These are phyloP conservation scores for Notospermus geniculatus DNA, from an alignment of 1,140 invertebrate genomes.

Conservation along the genomic window DNA sequence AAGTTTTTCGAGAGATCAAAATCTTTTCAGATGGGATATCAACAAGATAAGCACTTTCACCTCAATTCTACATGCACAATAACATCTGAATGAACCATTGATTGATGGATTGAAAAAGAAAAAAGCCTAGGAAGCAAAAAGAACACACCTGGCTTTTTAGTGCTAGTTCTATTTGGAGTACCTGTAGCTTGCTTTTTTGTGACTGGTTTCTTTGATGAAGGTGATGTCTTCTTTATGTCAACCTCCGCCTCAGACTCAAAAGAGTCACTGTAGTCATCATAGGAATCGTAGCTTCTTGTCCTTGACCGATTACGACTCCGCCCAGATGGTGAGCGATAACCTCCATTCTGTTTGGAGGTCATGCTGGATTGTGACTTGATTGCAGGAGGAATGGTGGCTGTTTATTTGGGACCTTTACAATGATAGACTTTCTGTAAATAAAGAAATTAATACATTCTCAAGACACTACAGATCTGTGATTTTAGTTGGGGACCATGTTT, in stretches of 20 bases:
- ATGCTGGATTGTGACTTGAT: neutral
- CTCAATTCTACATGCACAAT: too few relatives aligned
- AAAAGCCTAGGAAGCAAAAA: slow-evolving; percentile 1
- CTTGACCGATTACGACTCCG: slow-evolving; percentile 5
- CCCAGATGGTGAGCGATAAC: neutral
- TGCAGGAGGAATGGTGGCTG: neutral
- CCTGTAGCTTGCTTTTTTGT: neutral
- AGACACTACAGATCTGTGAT: too few relatives aligned
- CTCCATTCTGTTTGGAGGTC: neutral
- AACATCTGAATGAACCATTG: too few relatives aligned
- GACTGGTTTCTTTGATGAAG: neutral
- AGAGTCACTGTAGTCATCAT: slow-evolving; percentile 3
- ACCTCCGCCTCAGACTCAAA: neutral
- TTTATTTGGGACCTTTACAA: neutral
- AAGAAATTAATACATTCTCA: too few relatives aligned
- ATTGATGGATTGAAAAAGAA: neutral
- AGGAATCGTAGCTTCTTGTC: neutral
- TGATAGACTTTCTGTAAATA: too few relatives aligned
- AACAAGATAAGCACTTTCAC: too few relatives aligned
- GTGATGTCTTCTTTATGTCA: too few relatives aligned
- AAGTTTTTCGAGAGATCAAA: too few relatives aligned
- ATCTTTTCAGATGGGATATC: too few relatives aligned
- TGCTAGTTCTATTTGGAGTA: neutral
- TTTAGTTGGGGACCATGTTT: too few relatives aligned
- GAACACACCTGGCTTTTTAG: neutral